phyloP scores from a whole-genome alignment of 2,888 invertebrate genomes.

The Gari tellinella region DNA sequence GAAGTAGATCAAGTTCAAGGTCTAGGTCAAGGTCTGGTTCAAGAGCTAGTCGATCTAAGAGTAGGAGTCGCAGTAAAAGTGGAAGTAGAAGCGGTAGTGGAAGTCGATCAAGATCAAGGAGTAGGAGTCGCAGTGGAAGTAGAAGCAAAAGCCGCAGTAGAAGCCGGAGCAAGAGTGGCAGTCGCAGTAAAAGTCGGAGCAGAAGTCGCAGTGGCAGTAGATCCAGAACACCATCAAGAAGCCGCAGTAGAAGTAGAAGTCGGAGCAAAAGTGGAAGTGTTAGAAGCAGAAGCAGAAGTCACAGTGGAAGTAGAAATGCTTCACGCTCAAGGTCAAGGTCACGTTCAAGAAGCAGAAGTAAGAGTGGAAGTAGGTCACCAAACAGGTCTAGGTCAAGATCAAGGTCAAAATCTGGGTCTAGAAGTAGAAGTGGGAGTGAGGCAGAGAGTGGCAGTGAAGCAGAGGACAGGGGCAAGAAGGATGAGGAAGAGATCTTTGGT shows the following conservation, averaged over 20 bases:
- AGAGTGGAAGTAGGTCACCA: conserved; percentile 50
- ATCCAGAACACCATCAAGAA: conserved; percentile 26
- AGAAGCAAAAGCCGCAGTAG: conserved; percentile 59
- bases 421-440: conserved; percentile 65
- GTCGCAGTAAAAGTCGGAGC: conserved; percentile 60
- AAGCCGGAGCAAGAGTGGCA: conserved; percentile 59
- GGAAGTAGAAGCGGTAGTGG: conserved; percentile 51
- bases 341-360: conserved; percentile 42
- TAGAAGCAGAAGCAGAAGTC: conserved; percentile 47
- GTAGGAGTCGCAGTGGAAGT: conserved; percentile 58
- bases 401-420: conserved; percentile 60
- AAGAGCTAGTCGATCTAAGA: conserved; percentile 59
- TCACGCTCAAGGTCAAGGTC: conserved; percentile 28
- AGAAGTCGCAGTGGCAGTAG: conserved; percentile 40
- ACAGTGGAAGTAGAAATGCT: conserved; percentile 49
- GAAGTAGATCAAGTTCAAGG: conserved; percentile 42
- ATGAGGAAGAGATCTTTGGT: conserved; percentile 81
- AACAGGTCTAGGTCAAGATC: conserved; percentile 58
- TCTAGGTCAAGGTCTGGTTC: conserved; percentile 57
- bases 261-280: conserved; percentile 27
- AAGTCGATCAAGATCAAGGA: conserved; percentile 57
- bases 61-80: conserved; percentile 55
- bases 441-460: conserved; percentile 74
- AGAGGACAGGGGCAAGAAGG: conserved; percentile 77
- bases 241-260: conserved; percentile 49